A percentile compares a stretch with the other conserved stretches of the same genome.
Conservation (phyloP, 2,113 vertebrate genomes). For the Puntigrus tetrazona region DNA sequence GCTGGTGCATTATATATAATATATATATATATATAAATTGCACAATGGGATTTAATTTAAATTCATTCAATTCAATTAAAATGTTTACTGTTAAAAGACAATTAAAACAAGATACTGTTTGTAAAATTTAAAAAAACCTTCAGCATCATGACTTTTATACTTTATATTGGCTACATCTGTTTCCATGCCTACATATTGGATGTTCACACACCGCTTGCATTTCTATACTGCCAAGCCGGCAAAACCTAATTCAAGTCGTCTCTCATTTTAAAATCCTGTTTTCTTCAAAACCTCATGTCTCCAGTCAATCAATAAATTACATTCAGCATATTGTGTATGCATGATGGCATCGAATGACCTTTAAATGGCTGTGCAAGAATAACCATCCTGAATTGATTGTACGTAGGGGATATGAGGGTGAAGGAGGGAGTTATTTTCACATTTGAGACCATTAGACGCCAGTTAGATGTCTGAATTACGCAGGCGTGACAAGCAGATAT, state of each 20-base stretch:
- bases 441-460: conserved; percentile 36
- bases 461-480: conserved; percentile 34
- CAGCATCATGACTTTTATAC: conserved; percentile 16
- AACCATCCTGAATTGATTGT: conserved; percentile 40
- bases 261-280: conserved; percentile 38
- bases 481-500: neutral
- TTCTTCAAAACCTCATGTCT: conserved; percentile 44
- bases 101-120: too few relatives aligned
- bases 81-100: too few relatives aligned
- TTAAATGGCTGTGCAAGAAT: conserved; percentile 46
- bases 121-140: too few relatives aligned
- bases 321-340: conserved; percentile 46
- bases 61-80: too few relatives aligned
- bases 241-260: conserved; percentile 59
- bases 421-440: conserved; percentile 36
- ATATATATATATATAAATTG: too few relatives aligned
- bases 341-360: conserved; percentile 51
- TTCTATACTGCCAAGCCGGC: conserved; percentile 67
- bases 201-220: conserved; percentile 58
- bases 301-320: conserved; percentile 59
- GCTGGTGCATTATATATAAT: too few relatives aligned
- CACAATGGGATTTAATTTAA: too few relatives aligned
- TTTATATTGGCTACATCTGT: conserved; percentile 25
- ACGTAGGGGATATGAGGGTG: conserved; percentile 15
- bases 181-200: conserved; percentile 41